phyloP scores from a whole-genome alignment of 1,140 invertebrate genomes.

The Caenorhabditis briggsae region DNA sequence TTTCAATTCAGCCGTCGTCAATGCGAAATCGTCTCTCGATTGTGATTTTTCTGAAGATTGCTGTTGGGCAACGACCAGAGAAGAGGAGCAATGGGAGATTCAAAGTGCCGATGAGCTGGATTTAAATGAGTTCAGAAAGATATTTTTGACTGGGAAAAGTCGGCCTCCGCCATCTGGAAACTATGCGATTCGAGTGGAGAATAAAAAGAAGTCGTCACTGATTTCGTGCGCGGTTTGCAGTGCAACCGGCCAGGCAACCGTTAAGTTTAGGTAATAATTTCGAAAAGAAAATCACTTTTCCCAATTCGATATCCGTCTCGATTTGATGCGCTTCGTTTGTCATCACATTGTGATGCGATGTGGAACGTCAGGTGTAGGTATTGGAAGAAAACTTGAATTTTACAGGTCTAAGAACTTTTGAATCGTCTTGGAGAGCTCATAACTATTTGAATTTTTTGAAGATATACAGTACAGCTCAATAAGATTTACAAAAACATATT shows the following conservation, averaged over 20 bases:
- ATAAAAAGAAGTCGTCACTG: constrained; percentile 38
- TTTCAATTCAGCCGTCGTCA: background rate
- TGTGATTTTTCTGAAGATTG: constrained; percentile 48
- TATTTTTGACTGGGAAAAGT: constrained; percentile 38
- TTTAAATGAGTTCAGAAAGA: constrained; percentile 48
- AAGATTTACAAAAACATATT: too few species aligned
- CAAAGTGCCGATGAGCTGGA: constrained; percentile 29
- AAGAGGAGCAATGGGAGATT: constrained; percentile 46
- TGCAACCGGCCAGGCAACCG: constrained; percentile 25
- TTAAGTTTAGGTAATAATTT: constrained; percentile 38
- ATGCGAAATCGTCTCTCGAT: constrained; percentile 22
- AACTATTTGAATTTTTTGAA: too few species aligned
- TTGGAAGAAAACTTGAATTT: too few species aligned
- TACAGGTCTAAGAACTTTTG: too few species aligned
- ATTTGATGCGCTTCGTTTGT: constrained; percentile 10
- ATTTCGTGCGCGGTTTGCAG: constrained; percentile 32
- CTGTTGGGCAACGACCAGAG: constrained; percentile 25
- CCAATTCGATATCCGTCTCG: constrained; percentile 35
- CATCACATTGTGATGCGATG: constrained; percentile 22
- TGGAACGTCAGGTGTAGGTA: background rate
- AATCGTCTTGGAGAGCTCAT: too few species aligned
- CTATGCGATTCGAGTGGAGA: constrained; percentile 46
- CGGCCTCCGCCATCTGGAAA: constrained; percentile 30
- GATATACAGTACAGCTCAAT: too few species aligned
- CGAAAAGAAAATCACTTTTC: background rate